Evolutionary conservation across 2,888 invertebrate genomes (phyloP), one percentile per base, ranked within the genome.

Genomic region (Copidosoma aretas): DNA sequence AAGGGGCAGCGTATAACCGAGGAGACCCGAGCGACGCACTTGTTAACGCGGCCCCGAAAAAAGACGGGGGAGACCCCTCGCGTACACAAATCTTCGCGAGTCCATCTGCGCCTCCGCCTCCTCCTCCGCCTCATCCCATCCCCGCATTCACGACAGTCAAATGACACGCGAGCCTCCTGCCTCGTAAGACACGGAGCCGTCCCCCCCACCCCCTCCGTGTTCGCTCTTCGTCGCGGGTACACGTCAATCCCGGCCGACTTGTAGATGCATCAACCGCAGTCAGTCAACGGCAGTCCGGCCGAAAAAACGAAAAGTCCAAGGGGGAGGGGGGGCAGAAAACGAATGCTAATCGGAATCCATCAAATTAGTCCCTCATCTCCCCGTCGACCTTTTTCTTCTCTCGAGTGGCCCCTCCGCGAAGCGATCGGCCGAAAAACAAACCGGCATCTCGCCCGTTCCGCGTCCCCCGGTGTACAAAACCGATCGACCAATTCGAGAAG

Each of bases 261-360:
- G 8, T 15, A 56, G 66, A 68, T 71, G 68, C 68, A 71, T 71
- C 71, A 58, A 60, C 51, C 63, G 49, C 56, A 25, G 25, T 56
- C 56, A 56, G 32, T 32, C 32, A n/a, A n/a, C 32, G 32, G 8
- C 3, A 8, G 4, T 32, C 32, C 8, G 32, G 32, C 3, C 32
- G 32, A 32, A 32, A 32, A 32, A 32, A 32, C n/a, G 8, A 32
- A 32, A 32, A 32, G 8, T 32, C 32, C 32, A 60, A 64, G 60
- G 32, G 53, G 10, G 51, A 51, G 58, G 61, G 46, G 22, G 43
- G 68, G 10, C 17, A 59, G 43, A 46, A 32, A 22, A 54, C 65
- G 54, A 68, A 67, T 65, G 67, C 67, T 71, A 71, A 71, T 69
- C 69, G 69, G 64, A 67, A 64, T 64, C 68, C 71, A 71, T 69